Base-by-base conservation (phyloP, 2,113 vertebrate species). In the Eira barbara region DNA sequence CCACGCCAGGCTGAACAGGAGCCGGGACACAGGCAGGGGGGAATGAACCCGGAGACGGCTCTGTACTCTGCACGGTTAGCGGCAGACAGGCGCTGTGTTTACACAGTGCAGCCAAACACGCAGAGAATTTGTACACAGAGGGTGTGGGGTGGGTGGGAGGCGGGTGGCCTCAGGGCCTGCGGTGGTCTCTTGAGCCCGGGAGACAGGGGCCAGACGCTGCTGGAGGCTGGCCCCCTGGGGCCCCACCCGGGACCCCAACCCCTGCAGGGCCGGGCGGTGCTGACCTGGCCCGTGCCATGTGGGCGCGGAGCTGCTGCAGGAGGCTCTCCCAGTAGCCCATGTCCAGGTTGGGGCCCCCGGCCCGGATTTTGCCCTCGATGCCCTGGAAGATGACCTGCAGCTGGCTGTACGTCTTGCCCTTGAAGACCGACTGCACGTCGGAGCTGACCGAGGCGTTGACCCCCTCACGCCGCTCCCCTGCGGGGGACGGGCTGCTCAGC, bases 321-420 rank as follows among this genome's bases (percentile, higher is more conserved):
- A 99, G 98, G 96, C 99, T 99, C 98, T 99, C 99, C 99, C 99
- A 99, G 98, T 99, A 99, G 6, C 99, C 99, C 0, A 99, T 99
- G 96, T 99, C 99, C 4, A 99, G 99, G 96, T 99, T 99, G 97
- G 99, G 99, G 39, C 99, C 99, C 1, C 99, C 99, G 0, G 99
- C 99, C 0, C 98, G 99, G 96, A 99, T 99, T 98, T 99, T 99
- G 83, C 98, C 98, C 99, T 99, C 99, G 0, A 99, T 99, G 97
- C 99, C 99, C 89, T 99, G 99, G 98, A 99, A 99, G 92, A 99
- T 99, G 4, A 99, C 99, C 78, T 99, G 99, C 95, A 99, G 98
- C 98, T 99, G 99, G 98, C 99, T 99, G 99, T 99, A 99, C 0
- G 99, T 99, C 99, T 99, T 99, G 7, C 99, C 99, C 98, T 99